Evolutionary conservation across 2,797 vertebrate species (phyloP), one percentile per base, ranked within the genome.

Genomic region (Scolopax rusticola): DNA sequence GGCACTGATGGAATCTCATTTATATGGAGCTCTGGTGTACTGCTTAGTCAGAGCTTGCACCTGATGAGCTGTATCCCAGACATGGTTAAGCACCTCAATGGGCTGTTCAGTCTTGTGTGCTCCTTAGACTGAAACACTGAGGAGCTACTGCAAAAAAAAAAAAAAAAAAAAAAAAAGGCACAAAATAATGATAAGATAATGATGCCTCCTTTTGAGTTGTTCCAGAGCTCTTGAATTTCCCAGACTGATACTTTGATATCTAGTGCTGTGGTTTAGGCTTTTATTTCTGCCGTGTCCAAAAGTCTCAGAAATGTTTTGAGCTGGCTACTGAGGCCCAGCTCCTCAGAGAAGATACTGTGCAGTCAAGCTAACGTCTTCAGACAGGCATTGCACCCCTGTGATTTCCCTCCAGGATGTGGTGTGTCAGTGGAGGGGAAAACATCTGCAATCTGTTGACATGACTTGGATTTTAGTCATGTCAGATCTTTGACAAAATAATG

Each of bases 371-470:
- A 50, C 56, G 0, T n/a, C 71, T 89, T 84, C 41, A 61, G 86
- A 83, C 74, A 81, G 64, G 76, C 86, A 33, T 9, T 70, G 68
- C 80, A 78, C 89, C 84, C 83, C 33, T 28, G 87, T 8, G 84
- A 71, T 81, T 79, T 91, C 45, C 53, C 85, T 64, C 69, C 82
- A 84, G 89, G 91, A 90, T 64, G 65, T 89, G 89, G 82, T 23
- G 60, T 94, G 91, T 93, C 85, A 74, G 90, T 69, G 30, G 82
- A 91, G 82, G 87, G 86, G 87, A 91, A 83, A 95, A 94, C 94
- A 91, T 84, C 94, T 97, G 93, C 78, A 38, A 8, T 40, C 74
- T 84, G 77, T 30, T 84, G 94, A 84, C 92, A 95, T 3, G 75
- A 67, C 67, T 94, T 48, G 81, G 92, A 68, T 83, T 95, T 79